A percentile compares a stretch with the other conserved stretches of the same genome.
These are phyloP conservation scores for Thereuonema tuberculata DNA, from an alignment of 1,140 invertebrate species.

Conservation along the genomic window DNA sequence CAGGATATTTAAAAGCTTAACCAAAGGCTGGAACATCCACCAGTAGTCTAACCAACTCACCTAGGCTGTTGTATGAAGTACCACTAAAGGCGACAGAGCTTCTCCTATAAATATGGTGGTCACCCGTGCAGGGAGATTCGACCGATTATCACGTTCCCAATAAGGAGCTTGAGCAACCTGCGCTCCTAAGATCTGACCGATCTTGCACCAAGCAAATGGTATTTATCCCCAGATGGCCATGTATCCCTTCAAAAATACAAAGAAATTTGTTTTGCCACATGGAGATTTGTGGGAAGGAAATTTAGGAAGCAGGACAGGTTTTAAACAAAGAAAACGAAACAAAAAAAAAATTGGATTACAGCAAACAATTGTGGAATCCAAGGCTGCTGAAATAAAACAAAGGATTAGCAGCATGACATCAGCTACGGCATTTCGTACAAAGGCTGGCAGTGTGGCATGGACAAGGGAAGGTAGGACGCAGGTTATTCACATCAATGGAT, in stretches of 20 bases:
- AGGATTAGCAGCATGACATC: background rate
- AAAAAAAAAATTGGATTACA: background rate
- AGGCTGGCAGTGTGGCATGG: background rate
- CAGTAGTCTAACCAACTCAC: background rate
- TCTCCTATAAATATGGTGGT: background rate
- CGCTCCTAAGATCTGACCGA: background rate
- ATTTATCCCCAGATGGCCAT: background rate
- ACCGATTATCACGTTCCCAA: background rate
- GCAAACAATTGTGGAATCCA: background rate
- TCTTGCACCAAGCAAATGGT: no score
- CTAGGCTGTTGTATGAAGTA: background rate
- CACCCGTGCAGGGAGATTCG: background rate
- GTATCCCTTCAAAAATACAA: constrained; percentile 3
- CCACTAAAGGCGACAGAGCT: background rate
- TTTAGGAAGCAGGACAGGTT: background rate
- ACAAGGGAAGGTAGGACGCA: background rate
- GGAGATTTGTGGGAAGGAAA: background rate
- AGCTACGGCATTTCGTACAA: no score
- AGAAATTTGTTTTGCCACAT: background rate
- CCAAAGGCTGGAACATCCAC: no score
- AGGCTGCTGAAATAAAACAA: background rate
- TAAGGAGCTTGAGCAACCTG: no score
- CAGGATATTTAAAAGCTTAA: no score
- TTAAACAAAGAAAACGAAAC: background rate
- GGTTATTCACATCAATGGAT: no score